These are phyloP conservation scores for Myanophis thanlyinensis DNA, from an alignment of 2,113 vertebrate species.

Conservation along the genomic window DNA sequence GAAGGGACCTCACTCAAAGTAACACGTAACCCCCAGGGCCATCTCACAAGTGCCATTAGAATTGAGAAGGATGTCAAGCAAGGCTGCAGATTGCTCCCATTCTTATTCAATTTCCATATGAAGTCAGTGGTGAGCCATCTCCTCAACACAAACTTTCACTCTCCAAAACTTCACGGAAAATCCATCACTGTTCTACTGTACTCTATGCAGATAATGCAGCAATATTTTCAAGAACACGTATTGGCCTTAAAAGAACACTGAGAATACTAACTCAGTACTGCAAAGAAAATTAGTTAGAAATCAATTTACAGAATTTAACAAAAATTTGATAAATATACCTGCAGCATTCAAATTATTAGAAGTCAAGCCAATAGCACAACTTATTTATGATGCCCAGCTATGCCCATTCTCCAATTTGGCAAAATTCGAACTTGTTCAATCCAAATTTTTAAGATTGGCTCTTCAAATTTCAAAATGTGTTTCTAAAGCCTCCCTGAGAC, in stretches of 20 bases:
- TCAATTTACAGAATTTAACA: neutral
- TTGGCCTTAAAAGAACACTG: neutral
- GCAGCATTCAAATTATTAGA: neutral
- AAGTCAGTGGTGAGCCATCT: neutral
- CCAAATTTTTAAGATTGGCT: neutral
- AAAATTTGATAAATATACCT: neutral
- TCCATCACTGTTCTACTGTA: neutral
- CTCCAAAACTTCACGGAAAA: neutral
- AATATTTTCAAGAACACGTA: neutral
- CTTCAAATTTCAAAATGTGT: neutral
- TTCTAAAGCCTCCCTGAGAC: neutral
- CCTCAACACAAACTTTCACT: neutral
- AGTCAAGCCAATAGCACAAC: neutral
- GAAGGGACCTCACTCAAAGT: neutral
- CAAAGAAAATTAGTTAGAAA: neutral
- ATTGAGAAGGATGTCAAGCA: neutral
- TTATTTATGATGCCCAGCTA: neutral
- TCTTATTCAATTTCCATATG: neutral
- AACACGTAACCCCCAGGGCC: neutral
- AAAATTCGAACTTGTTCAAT: neutral
- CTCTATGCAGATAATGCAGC: neutral
- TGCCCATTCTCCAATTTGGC: neutral
- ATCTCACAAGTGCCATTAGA: neutral
- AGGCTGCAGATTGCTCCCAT: neutral
- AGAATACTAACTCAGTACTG: neutral